These are phyloP conservation scores for Drosophila flavopinicola DNA, from an alignment of 2,888 invertebrate species.

Conservation along the genomic window DNA sequence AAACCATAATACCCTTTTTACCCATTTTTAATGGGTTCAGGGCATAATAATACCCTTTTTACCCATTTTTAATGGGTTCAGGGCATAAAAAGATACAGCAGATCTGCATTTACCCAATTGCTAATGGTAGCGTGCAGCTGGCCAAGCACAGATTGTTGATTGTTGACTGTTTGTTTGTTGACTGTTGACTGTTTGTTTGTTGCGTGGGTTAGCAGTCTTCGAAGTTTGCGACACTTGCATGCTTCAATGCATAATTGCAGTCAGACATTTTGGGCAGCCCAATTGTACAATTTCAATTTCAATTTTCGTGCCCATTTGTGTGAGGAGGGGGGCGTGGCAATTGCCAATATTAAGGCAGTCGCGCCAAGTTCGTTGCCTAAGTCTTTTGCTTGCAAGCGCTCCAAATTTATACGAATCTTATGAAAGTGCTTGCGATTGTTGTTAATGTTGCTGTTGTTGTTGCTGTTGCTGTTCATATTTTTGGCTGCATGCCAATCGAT, in stretches of 20 bases:
- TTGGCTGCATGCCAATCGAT: slow-evolving; percentile 39
- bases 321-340: slow-evolving; percentile 25
- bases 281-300: slow-evolving; percentile 47
- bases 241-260: slow-evolving; percentile 44
- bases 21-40: too few relatives aligned
- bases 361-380: slow-evolving; percentile 36
- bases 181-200: slow-evolving; percentile 6
- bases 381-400: too few relatives aligned
- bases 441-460: not conserved
- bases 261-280: slow-evolving; percentile 32
- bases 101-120: slow-evolving; percentile 26
- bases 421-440: slow-evolving; percentile 38
- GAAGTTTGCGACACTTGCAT: slow-evolving; percentile 43
- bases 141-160: slow-evolving; percentile 21
- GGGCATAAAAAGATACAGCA: not conserved
- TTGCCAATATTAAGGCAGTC: slow-evolving; percentile 29
- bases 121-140: slow-evolving; percentile 31
- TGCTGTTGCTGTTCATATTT: too few relatives aligned
- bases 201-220: slow-evolving; percentile 34
- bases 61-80: too few relatives aligned
- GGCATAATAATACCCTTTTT: too few relatives aligned
- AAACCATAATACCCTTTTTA: too few relatives aligned
- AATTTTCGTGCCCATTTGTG: slow-evolving; percentile 34
- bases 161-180: too few relatives aligned
- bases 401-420: slow-evolving; percentile 31